Base-by-base conservation (phyloP, 1,140 invertebrate genomes). In the Papilio machaon region DNA sequence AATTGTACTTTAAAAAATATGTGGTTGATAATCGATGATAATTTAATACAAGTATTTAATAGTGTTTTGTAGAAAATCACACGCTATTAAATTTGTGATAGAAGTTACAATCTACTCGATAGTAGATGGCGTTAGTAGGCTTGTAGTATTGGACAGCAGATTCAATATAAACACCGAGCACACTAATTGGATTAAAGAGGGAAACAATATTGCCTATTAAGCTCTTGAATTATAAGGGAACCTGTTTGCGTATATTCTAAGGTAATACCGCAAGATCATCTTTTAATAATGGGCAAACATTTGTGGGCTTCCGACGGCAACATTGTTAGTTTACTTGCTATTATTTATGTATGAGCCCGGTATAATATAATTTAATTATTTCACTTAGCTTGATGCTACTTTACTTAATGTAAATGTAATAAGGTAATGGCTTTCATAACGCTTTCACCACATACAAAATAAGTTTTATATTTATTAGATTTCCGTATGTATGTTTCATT, bases 91-190 rank as follows among this genome's bases (percentile, higher is more conserved):
- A 43, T 75, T 82, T 67, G 79, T 58, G 80, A 2, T 35, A 35
- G 13, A 30, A 76, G 76, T 82, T 84, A 77, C 30, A 6, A 49
- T 67, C 89, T 85, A 90, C 87, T 91, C 87, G 60, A 46, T 82
- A 82, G 85, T 38, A 92, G 91, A 91, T 91, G 91, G 89, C 89
- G 87, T 46, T 84, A 86, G 77, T 80, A 43, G 82, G 82, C 73
- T 30, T 81, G 19, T 73, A 73, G 19, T 10, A 17, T 67, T 64
- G 54, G 9, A 23, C 7, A 79, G 13, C 64, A 47, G 67, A 74
- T 78, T 80, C 79, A 75, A 81, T 81, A 73, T 81, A 80, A 80
- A 73, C 75, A 60, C 73, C 38, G 76, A 46, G 78, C 70, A 78
- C 79, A 80, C 67, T 84, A 85, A 86, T 85, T 84, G 82, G 85